Evolutionary conservation across 2,113 vertebrate species (phyloP), one percentile per base, ranked within the genome.

Genomic region (Dascyllus trimaculatus): DNA sequence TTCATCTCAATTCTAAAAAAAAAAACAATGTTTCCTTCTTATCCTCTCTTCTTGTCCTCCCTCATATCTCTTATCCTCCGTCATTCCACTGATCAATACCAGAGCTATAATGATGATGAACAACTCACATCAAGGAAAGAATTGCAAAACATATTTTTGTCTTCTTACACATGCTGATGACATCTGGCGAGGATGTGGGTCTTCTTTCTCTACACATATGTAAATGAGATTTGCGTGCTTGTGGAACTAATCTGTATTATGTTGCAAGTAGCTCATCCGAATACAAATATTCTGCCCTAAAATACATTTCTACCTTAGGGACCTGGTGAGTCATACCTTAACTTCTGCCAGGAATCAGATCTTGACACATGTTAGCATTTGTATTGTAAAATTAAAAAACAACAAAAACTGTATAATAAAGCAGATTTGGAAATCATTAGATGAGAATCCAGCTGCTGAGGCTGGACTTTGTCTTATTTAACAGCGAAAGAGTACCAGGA

Each of bases 111-210:
- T 72, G 71, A 78, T 76, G 64, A 83, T 78, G 77, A 88, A 87
- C 70, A 79, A 79, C 53, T 71, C 2, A 38, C 74, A 78, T 70
- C 43, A 61, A 73, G 63, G 67, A 40, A 75, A 73, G 11, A 74
- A 70, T 70, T 2, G 8, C 19, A 24, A 75, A 77, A 56, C 43
- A 65, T 52, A 65, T 83, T 90, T 87, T 83, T 81, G 59, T 84
- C 63, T 73, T 77, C 59, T 68, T 64, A 51, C 54, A 71, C 51
- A 85, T 58, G 66, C 66, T 25, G 71, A 57, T 54, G 67, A 82
- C 84, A 90, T 92, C 78, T 89, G 88, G 60, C 6, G 26, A 88
- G 82, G 86, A 89, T 81, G 88, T 83, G 66, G 72, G 61, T 81
- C 82, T 82, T 64, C 81, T 83, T 62, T 75, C 68, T 72, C 63